Evolutionary conservation across 2,113 vertebrate species (phyloP), one percentile per base, ranked within the genome.

Genomic region (Apeltes quadracus): DNA sequence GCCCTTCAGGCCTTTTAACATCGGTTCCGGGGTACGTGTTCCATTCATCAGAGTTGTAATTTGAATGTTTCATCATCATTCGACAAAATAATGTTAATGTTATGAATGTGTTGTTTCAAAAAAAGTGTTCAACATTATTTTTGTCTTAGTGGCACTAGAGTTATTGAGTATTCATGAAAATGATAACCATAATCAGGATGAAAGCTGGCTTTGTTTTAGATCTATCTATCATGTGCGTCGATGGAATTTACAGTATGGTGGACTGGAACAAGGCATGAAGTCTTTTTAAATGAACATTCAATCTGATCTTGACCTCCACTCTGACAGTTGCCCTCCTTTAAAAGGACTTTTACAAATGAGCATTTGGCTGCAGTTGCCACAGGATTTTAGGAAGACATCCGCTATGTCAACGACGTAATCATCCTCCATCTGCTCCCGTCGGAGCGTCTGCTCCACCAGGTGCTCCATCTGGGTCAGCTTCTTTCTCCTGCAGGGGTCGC

Each of bases 391-490:
- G 54, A 25, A 59, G 36, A 72, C 46, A 46, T 65, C 15, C 75
- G 54, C 44, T 23, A 39, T 58, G 43, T 61, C 48, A 75, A n/a
- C 73, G 23, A 11, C 20, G 9, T 71, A 48, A 41, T 54, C 38
- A 46, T 55, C 32, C 44, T 74, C 64, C 75, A 69, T 82, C 75
- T 82, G 79, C 44, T 73, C 36, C 3, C 0, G 50, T 39, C 51
- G 36, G 51, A 62, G 63, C 27, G 3, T 73, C 69, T 77, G 75
- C 29, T 67, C 25, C 0, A 76, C 79, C 61, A 62, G 53, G 72
- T 76, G 61, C 56, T 69, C 25, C n/a, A 44, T 64, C 51, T 64
- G 53, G 57, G 69, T 82, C 79, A 62, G 16, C 23, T 76, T 34
- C 34, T 29, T 25, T 63, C 43, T 59, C 62, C 25, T 27, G 13